Conservation (phyloP, 2,113 vertebrate species). For the Amblyornis subalaris region DNA sequence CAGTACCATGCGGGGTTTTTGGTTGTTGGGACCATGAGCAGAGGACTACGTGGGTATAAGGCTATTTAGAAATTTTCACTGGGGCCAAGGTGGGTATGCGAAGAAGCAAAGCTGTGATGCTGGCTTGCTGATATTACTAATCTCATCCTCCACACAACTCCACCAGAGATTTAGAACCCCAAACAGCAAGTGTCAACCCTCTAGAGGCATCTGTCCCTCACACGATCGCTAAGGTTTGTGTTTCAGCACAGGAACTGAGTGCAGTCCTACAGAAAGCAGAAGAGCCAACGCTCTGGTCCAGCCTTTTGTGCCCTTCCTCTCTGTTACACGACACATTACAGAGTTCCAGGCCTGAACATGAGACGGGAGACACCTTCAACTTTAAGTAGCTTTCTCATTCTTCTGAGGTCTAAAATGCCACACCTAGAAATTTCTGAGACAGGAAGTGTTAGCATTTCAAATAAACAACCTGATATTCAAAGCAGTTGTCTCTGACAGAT, state of each 20-base stretch:
- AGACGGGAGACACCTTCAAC: neutral
- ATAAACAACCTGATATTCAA: neutral
- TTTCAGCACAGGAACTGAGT: neutral
- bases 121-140: neutral
- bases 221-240: neutral
- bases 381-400: constrained; percentile 5
- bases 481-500: neutral
- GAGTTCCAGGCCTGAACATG: neutral
- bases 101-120: neutral
- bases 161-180: neutral
- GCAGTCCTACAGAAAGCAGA: neutral
- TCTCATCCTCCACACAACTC: neutral
- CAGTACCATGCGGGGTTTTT: neutral
- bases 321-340: neutral
- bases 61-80: neutral
- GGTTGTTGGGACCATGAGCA: neutral
- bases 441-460: constrained; percentile 19
- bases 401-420: constrained; percentile 1
- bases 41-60: neutral
- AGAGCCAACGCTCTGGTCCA: neutral
- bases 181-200: neutral
- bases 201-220: neutral
- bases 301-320: neutral
- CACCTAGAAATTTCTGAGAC: neutral
- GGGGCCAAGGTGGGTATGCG: rapidly evolving